Base-by-base conservation (phyloP, 2,888 invertebrate genomes). In the Noctua janthina region DNA sequence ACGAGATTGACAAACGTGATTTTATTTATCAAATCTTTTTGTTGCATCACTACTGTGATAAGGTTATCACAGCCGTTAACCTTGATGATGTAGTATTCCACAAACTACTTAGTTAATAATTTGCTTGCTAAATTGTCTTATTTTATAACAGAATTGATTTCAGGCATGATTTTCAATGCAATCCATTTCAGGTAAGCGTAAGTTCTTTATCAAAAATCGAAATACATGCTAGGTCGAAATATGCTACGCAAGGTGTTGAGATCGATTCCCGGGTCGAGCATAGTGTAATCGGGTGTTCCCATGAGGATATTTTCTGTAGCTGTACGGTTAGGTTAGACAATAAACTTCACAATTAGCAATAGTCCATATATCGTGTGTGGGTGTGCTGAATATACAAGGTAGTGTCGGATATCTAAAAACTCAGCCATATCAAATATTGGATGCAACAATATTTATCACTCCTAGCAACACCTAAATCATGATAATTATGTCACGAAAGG, bases 11-110 rank as follows among this genome's bases (percentile, higher is more conserved):
- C 29, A 43, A 73, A 69, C 43, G 80, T 87, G 82, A 78, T 82
- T 81, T 80, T 62, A n/a, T 79, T 78, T 76, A 68, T 80, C 69
- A 72, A 72, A 81, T 81, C 68, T 51, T 76, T 79, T 59, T 54
- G 51, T 87, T 87, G 69, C 85, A 83, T 87, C 85, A 83, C 43
- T 78, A 13, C 8, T 59, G 39, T 59, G 79, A 84, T 82, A 84
- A 59, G 35, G 49, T 79, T 82, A 82, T 82, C 84, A 43, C 0
- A 2, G 6, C 1, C 39, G 15, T n/a, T 62, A 49, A 79, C 84
- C 84, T 79, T 82, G 84, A n/a, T 8, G 29, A 62, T 29, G 35
- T 62, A 76, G 73, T 49, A 59, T 8, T 67, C 20, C 20, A 66
- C 0, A 8, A 46, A 51, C 15, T 51, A 35, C 51, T 83, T 67